Base-by-base conservation (phyloP, 2,888 invertebrate species). In the Mythimna ferrago region DNA sequence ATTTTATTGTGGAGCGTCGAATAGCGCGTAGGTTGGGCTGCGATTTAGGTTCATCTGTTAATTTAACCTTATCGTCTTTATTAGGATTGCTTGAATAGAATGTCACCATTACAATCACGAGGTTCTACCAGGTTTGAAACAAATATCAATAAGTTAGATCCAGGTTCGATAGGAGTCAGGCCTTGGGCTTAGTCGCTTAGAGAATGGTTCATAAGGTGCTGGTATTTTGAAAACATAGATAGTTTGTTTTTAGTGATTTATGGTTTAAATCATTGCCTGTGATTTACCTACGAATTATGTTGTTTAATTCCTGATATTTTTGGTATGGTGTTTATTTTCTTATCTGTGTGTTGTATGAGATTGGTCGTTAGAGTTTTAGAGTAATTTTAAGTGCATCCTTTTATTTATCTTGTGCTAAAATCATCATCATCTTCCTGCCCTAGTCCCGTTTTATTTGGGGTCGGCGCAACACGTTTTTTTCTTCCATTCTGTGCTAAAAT, bases 111-210 rank as follows among this genome's bases (percentile, higher is more conserved):
- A 21, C 58, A 60, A 44, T 76, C 81, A 64, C 66, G 77, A 38
- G 32, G 11, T 53, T 14, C 9, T 53, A n/a, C 21, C 63, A 21
- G 56, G 48, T 71, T 63, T 66, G 56, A 51, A 9, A 16, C 35
- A 66, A 70, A 76, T 71, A 66, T 60, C 63, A 76, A 32, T 44
- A 81, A 63, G 77, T 63, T 21, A 56, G 71, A 51, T 77, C 21
- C 19, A 32, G 54, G 56, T 35, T 6, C 38, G 70, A 63, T 60
- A 58, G 57, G n/a, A 26, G 35, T 38, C 48, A 54, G 63, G 65
- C 64, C 57, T 69, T 69, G 69, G 19, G 32, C 11, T 66, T n/a
- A n/a, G n/a, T n/a, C n/a, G n/a, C n/a, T n/a, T 16, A 19, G 57
- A 65, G 66, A 69, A 56, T 60, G 58, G 44, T 11, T 16, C 21